Conservation (phyloP, 2,888 invertebrate genomes). For the Dione juno region DNA sequence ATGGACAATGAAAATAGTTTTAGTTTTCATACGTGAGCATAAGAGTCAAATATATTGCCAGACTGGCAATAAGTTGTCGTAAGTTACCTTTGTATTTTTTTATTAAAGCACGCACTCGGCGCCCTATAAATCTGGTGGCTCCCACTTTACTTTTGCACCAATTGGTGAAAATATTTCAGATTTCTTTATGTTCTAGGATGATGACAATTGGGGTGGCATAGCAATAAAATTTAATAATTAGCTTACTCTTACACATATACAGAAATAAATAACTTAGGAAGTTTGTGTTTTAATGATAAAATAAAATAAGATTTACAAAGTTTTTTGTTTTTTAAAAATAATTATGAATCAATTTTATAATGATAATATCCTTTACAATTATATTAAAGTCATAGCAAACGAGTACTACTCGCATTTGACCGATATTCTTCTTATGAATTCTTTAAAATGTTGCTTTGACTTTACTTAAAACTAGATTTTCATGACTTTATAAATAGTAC, state of each 20-base stretch:
- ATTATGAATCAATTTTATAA: no score
- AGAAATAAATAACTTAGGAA: no score
- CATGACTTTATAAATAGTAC: no score
- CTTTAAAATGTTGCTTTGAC: no score
- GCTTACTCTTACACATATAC: not conserved
- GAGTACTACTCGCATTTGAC: no score
- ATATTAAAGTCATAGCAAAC: no score
- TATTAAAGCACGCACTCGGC: slow-evolving; percentile 78
- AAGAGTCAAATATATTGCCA: slow-evolving; percentile 71
- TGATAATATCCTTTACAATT: no score
- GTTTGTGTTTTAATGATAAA: no score
- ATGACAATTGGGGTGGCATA: not conserved
- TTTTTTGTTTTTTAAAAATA: no score
- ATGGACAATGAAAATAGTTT: slow-evolving; percentile 64
- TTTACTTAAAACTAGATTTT: no score
- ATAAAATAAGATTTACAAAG: no score
- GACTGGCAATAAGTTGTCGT: slow-evolving; percentile 75
- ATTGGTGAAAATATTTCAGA: slow-evolving; percentile 71
- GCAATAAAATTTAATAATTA: slow-evolving; percentile 2
- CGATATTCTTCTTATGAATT: no score
- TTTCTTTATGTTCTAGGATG: slow-evolving; percentile 61
- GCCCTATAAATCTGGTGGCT: slow-evolving; percentile 79
- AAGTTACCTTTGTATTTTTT: slow-evolving; percentile 80
- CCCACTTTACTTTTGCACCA: slow-evolving; percentile 75
- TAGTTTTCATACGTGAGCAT: slow-evolving; percentile 69